Base-by-base conservation (phyloP, 1,140 invertebrate genomes). In the Panagrolaimus sp. region DNA sequence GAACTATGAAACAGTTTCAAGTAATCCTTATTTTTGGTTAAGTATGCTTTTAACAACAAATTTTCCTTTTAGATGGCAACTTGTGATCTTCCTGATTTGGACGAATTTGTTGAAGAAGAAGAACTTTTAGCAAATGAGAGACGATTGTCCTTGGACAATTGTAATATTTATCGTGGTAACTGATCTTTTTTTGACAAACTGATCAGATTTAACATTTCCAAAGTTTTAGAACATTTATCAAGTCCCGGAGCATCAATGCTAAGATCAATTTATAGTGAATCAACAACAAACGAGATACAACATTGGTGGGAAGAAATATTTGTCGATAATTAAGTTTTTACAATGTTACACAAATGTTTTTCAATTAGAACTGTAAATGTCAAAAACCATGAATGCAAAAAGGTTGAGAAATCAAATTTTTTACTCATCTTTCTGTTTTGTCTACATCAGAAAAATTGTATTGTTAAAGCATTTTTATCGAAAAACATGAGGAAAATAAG, bases 1-100 rank as follows among this genome's bases (percentile, higher is more conserved):
- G 71, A 16, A 75, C 66, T 63, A 45, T 73, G 46, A 75, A 77
- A 65, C 75, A 67, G 45, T 63, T 77, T 48, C 63, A 77, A 63
- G 73, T 77, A 67, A 16, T 42, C 46, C 45, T 43, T 20, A 46
- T 13, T 71, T 23, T 23, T 63, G n/a, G n/a, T n/a, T n/a, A n/a
- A n/a, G n/a, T n/a, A 16, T 9, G n/a, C 25, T n/a, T 38, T 1
- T 2, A 67, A 69, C n/a, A n/a, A n/a, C n/a, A 67, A 69, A 69
- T 47, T 16, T 9, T 7, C 11, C 11, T 20, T 27, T 1, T 43
- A 74, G 38, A 72, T 38, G 57, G 42, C 43, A 69, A 67, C 66
- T 31, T 67, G 57, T 44, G 71, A 75, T 14, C 67, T 75, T 16
- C 64, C 74, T 1, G 72, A 75, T 65, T 67, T 75, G 9, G 74